Evolutionary conservation across 2,113 vertebrate species (phyloP).

Genomic region (Rattus norvegicus): GRCr8 NC_086022.1:54564001-54564500

Average conservation of each 20-base stretch:
- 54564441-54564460: too few species aligned
- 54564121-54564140: neutral
- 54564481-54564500: too few species aligned
- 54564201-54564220: neutral
- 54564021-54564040: neutral
- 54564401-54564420: too few species aligned
- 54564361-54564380: neutral
- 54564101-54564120: neutral
- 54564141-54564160: neutral
- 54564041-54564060: neutral
- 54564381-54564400: too few species aligned
- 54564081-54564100: neutral
- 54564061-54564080: neutral
- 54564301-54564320: neutral
- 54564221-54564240: neutral
- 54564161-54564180: neutral
- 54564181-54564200: neutral
- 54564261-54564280: neutral
- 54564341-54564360: neutral
- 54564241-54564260: neutral
- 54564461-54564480: too few species aligned
- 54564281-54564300: neutral
- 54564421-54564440: too few species aligned
- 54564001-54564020: neutral
- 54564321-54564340: neutral